Evolutionary conservation across 2,888 invertebrate genomes (phyloP), one percentile per base, ranked within the genome.

Genomic region (Dexiosoma caninum): DNA sequence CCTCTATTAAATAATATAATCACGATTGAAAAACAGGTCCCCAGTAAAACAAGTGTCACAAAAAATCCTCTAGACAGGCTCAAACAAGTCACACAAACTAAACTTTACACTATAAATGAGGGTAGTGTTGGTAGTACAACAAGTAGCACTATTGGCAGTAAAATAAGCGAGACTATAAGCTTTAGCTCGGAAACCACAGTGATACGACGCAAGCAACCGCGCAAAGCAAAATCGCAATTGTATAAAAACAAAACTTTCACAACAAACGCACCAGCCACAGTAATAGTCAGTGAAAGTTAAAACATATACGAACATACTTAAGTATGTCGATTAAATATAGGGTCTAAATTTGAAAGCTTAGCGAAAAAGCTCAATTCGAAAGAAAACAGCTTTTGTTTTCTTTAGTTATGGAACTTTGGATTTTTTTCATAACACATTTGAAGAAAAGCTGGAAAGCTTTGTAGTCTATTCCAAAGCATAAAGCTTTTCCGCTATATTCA

Each of bases 151-250:
- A 19, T 78, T 72, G 84, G 81, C 82, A 85, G 82, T 74, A 85
- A 75, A 67, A 83, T 85, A 53, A 89, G 86, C 53, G 86, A 88
- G 82, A 57, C 77, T 42, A 85, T 89, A 66, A 90, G 88, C 83
- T 88, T 85, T 82, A 89, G 89, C 83, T 87, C 86, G 14, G 89
- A 90, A 78, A 87, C 85, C 59, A 86, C 86, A 82, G 87, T 88
- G 67, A 87, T 89, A 75, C 87, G 85, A 32, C 86, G 85, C 62
- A 89, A 86, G 81, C 86, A 86, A 75, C 66, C 85, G 35, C 85
- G 86, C n/a, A 85, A 83, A 57, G 30, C 21, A 3, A 78, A 78
- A 78, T 57, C 84, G 62, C 86, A 83, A 62, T 81, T 82, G 46
- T 83, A 83, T 69, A 85, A 83, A 19, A 82, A 84, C 32, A 76